Evolutionary conservation across 92 coral and sea anemone species (phyloP), one percentile per base, ranked within the genome.

Genomic region (Epizoanthus illoricatus): DNA sequence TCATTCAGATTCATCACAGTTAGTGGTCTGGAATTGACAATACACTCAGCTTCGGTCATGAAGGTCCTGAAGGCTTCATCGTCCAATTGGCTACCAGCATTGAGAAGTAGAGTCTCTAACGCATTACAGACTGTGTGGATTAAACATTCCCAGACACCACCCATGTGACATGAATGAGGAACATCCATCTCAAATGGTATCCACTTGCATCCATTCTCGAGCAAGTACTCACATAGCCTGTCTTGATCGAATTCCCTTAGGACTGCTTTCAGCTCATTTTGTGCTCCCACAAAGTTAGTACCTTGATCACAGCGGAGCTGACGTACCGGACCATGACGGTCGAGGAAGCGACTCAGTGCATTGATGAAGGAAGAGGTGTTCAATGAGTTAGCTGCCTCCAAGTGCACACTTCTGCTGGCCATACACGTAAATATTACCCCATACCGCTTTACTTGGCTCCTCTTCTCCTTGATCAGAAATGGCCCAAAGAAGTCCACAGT

Each of bases 361-460:
- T 85, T 90, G 18, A 91, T 85, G 68, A 88, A 88, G 68, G 87
- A 85, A 42, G 80, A 80, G 0, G 86, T 85, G 15, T 79, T 70
- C 24, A 88, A 85, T 0, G 86, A 62, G 65, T 85, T 79, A 0
- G 88, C 86, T 4, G 78, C 60, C 43, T 91, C 90, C 62, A 88
- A 18, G 21, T 88, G 88, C 20, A 88, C 69, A 65, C 81, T 84
- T 73, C 90, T 73, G 2, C 60, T 72, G 13, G 76, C 39, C 60
- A 72, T 70, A 7, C 60, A 72, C 15, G 60, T 10, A n/a, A 17
- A 49, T 8, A 72, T 72, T 11, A 72, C 60, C 5, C 75, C 76
- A 72, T 45, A 72, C 39, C 76, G 1, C 74, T 69, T 69, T 19
- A 47, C 60, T 45, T 20, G 59, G 18, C 76, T 72, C 43, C 61